These are phyloP conservation scores for Agonopterix alstromeriana DNA, from an alignment of 2,888 invertebrate species.

Conservation along the genomic window DNA sequence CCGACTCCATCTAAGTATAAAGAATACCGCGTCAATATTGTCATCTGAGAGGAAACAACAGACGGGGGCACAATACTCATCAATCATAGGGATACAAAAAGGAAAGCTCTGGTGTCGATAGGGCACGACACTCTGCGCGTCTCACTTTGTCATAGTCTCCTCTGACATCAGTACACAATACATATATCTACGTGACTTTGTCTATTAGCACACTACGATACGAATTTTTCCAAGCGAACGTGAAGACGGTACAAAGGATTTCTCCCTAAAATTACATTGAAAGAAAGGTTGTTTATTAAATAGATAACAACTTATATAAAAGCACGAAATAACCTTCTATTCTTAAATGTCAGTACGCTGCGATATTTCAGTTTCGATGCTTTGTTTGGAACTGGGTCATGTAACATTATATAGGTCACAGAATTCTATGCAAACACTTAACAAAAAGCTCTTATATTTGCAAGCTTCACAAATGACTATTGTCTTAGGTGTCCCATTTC, in stretches of 20 bases:
- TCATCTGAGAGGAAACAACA: constrained; percentile 31
- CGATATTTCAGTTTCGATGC: constrained; percentile 1
- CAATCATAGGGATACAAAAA: constrained; percentile 62
- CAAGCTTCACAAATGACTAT: not conserved
- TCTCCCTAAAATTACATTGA: not conserved
- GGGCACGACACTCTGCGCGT: constrained; percentile 39
- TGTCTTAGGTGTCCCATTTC: constrained; percentile 8
- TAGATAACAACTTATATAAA: not conserved
- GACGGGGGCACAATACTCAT: constrained; percentile 37
- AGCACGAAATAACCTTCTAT: not conserved
- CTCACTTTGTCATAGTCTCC: constrained; percentile 40
- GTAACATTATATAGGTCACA: not conserved
- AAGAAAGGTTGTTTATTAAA: not conserved
- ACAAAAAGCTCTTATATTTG: too few species aligned
- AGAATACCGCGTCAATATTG: constrained; percentile 37
- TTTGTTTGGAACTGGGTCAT: not conserved
- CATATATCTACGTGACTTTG: not conserved
- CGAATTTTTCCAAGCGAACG: too few species aligned
- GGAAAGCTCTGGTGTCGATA: constrained; percentile 43
- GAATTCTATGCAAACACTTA: not conserved
- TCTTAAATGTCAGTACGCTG: not conserved
- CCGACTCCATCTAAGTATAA: constrained; percentile 18
- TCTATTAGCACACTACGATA: not conserved
- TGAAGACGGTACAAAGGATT: too few species aligned
- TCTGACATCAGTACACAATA: constrained; percentile 2